phyloP scores from a whole-genome alignment of 1,140 invertebrate genomes.

The Scaptomyza pallida region DNA sequence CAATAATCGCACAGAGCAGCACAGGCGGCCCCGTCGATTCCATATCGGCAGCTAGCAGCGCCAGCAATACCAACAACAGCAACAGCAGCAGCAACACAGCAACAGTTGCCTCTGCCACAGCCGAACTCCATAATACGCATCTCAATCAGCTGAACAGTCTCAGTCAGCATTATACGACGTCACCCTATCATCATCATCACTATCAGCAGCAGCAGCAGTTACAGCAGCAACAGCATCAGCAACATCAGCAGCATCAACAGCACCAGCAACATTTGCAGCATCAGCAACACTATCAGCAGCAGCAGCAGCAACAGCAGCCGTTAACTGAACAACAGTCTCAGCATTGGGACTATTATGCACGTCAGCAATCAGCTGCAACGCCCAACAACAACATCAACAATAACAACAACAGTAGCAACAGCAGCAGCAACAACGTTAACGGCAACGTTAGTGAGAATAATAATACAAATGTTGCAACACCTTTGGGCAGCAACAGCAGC shows the following conservation, averaged over 20 bases:
- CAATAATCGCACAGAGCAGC: slow-evolving; percentile 82
- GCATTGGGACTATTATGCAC: slow-evolving; percentile 82
- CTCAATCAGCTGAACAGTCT: slow-evolving; percentile 77
- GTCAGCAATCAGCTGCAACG: slow-evolving; percentile 62
- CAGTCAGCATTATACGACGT: slow-evolving; percentile 73
- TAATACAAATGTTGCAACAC: slow-evolving; percentile 41
- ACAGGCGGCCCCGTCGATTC: slow-evolving; percentile 67
- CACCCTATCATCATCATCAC: slow-evolving; percentile 63
- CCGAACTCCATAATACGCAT: slow-evolving; percentile 71
- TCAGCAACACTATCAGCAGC: slow-evolving; percentile 38
- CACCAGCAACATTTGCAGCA: slow-evolving; percentile 50
- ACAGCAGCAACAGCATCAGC: slow-evolving; percentile 54
- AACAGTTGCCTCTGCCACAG: slow-evolving; percentile 40
- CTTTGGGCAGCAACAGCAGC: slow-evolving; percentile 36
- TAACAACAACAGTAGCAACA: slow-evolving; percentile 30
- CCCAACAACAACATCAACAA: slow-evolving; percentile 44
- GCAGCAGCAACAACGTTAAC: slow-evolving; percentile 30
- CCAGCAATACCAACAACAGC: slow-evolving; percentile 29
- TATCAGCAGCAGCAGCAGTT: slow-evolving; percentile 57
- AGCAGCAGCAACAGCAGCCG: slow-evolving; percentile 49
- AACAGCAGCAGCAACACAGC: slow-evolving; percentile 17
- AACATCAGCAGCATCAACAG: slow-evolving; percentile 58
- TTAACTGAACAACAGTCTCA: slow-evolving; percentile 56
- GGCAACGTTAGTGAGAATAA: slow-evolving; percentile 21
- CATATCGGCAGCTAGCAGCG: slow-evolving; percentile 42